Conservation (phyloP, 2,113 vertebrate genomes). For the Micronycteris hirsuta region DNA sequence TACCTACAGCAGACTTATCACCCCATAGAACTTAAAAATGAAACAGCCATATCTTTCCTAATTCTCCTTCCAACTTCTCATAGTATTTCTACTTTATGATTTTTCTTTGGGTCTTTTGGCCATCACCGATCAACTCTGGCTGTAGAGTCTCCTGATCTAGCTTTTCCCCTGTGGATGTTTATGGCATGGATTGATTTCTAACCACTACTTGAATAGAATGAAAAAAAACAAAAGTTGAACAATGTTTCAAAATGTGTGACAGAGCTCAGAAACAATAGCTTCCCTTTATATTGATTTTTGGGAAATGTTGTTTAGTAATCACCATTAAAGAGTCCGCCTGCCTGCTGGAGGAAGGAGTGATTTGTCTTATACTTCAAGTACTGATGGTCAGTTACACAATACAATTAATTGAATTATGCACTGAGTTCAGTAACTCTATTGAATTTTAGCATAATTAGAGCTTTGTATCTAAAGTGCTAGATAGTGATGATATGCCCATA, state of each 20-base stretch:
- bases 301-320: not conserved
- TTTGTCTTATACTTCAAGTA: constrained; percentile 23
- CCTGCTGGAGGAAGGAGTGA: not conserved
- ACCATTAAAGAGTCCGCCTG: not conserved
- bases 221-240: not conserved
- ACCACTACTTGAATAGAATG: not conserved
- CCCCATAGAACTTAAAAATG: not conserved
- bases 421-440: constrained; percentile 24
- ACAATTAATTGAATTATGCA: constrained; percentile 6
- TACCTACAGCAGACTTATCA: not conserved
- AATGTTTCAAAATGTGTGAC: not conserved
- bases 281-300: not conserved
- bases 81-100: not conserved
- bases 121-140: not conserved
- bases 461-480: constrained; percentile 21
- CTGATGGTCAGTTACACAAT: constrained; percentile 11
- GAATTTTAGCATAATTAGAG: constrained; percentile 49
- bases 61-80: not conserved
- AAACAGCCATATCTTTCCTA: not conserved
- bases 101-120: not conserved
- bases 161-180: not conserved
- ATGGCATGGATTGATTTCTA: constrained; percentile 5
- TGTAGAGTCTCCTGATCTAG: not conserved
- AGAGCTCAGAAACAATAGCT: not conserved
- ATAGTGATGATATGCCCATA: not conserved